phyloP scores from a whole-genome alignment of 1,140 invertebrate genomes.

The Procambarus clarkii region DNA sequence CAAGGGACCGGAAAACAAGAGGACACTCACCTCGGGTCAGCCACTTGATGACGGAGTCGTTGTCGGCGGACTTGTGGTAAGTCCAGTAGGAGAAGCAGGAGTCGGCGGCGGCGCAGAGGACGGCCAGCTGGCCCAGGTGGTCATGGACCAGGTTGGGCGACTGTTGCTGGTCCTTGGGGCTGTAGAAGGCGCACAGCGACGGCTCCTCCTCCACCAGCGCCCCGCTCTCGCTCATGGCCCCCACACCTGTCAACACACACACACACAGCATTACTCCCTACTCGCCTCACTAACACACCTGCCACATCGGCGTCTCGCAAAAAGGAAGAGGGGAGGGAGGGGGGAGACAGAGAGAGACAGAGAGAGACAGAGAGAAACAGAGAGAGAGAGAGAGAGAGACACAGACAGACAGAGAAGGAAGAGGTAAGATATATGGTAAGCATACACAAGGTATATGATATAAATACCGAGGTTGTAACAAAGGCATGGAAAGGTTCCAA shows the following conservation, averaged over 20 bases:
- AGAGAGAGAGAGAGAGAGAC: constrained; percentile 7
- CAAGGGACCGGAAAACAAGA: neutral
- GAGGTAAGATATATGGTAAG: neutral
- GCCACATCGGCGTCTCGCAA: no score
- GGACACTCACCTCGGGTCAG: neutral
- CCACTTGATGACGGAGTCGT: neutral
- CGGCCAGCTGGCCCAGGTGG: neutral
- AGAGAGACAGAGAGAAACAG: neutral
- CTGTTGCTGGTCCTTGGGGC: no score
- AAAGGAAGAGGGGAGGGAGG: no score
- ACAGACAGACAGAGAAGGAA: neutral
- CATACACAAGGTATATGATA: neutral
- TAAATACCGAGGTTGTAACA: neutral
- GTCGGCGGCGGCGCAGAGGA: neutral
- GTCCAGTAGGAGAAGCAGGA: constrained; percentile 8
- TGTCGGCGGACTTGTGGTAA: neutral
- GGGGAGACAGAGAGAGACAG: no score
- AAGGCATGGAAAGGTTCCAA: neutral
- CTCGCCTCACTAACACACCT: no score
- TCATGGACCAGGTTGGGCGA: no score
- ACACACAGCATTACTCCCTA: neutral
- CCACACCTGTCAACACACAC: neutral
- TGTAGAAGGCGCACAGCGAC: neutral
- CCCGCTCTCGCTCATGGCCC: neutral
- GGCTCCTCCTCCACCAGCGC: neutral